Base-by-base conservation (phyloP, 2,888 invertebrate genomes). In the Pemphredon lugubris region DNA sequence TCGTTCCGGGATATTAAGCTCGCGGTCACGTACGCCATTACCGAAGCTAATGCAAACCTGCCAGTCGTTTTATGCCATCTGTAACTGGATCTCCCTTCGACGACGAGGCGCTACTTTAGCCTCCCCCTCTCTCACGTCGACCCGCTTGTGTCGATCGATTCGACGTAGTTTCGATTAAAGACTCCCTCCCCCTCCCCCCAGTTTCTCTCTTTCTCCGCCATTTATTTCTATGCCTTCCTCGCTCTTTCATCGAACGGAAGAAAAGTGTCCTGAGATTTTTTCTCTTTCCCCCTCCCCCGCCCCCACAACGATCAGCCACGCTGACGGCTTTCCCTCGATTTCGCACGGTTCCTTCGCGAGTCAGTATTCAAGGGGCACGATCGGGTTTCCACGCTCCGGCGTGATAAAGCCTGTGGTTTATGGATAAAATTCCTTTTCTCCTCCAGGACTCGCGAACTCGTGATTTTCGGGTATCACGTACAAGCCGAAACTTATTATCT, bases 1-100 rank as follows among this genome's bases (percentile, higher is more conserved):
- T 59, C 78, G 83, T 78, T 73, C 58, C 53, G 66, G 75, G 77
- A 70, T 83, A 85, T 83, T 79, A 83, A 82, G 81, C 81, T 80
- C 83, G 83, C 81, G 82, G 85, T 85, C 86, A 86, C 86, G 86
- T 86, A 86, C 84, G 77, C 86, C 84, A 86, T 86, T 86, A 86
- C 77, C 81, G 75, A 75, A 82, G 84, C 84, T 82, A 86, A 86
- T 86, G 86, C 83, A 84, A 83, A 85, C 83, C 82, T 83, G 83
- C 84, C 83, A 84, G 82, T 84, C 83, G 84, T 84, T 82, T 81
- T 82, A 81, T 81, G 83, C 82, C 84, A 85, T 85, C 84, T 84
- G 85, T 82, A 86, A 86, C 83, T 80, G 81, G 85, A 85, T 83
- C 82, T 79, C 74, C 77, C 77, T 74, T 74, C 77, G 77, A 75